Conservation (phyloP, 2,797 vertebrate species). For the Amazona finschi region DNA sequence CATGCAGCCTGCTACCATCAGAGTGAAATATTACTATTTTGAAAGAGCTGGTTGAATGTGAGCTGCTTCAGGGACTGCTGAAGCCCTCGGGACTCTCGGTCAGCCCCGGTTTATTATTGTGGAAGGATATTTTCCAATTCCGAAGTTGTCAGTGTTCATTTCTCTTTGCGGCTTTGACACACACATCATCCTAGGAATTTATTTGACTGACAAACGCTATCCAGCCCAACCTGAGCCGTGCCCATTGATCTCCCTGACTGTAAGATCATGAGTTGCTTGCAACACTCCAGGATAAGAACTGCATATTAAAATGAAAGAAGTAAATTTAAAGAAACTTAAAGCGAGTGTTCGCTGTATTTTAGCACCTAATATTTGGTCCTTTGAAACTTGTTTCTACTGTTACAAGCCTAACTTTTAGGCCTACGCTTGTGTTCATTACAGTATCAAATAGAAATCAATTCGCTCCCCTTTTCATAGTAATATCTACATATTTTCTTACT, state of each 20-base stretch:
- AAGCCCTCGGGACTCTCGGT: neutral
- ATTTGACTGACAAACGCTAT: neutral
- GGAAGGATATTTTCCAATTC: neutral
- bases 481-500: neutral
- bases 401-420: neutral
- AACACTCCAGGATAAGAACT: neutral
- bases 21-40: neutral
- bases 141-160: neutral
- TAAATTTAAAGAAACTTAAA: neutral
- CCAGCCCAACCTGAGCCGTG: neutral
- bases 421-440: neutral
- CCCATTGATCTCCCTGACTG: neutral
- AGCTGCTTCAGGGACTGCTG: neutral
- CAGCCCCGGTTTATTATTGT: neutral
- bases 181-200: neutral
- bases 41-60: neutral
- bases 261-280: neutral
- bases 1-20: neutral
- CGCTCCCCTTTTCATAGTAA: neutral
- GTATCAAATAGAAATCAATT: neutral
- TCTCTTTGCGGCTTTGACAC: neutral
- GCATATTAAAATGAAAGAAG: neutral
- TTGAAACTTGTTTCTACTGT: neutral
- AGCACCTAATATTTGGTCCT: neutral
- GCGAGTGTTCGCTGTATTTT: fast-evolving